Evolutionary conservation across 2,888 invertebrate species (phyloP), one percentile per base, ranked within the genome.

Genomic region (Aleiodes testaceus): DNA sequence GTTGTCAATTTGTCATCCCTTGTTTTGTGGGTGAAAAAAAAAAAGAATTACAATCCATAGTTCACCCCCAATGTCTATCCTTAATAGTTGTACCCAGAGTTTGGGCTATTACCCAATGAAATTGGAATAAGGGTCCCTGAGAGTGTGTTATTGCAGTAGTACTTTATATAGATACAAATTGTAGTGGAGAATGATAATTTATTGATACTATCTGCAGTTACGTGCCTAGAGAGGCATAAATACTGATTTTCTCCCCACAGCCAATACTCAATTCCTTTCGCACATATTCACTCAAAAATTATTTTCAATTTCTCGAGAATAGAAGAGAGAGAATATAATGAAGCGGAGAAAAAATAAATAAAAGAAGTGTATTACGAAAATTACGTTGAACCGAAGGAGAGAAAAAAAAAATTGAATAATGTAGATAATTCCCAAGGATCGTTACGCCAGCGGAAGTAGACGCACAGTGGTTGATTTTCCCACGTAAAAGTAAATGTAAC

Each of bases 401-500:
- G 16, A 61, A 49, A 68, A 61, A 26, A 26, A 26, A 26, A 26
- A 26, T n/a, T 26, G 26, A 26, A 70, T 44, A 55, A 65, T 47
- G 45, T 16, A 59, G 59, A 42, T 36, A 59, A 59, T 59, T 59
- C 59, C 36, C 59, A 59, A 70, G 66, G 61, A 66, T 71, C 66
- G 71, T 71, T 71, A 71, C 66, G 52, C 66, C 36, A 36, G 42
- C 71, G 71, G 71, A 71, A 71, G 66, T 66, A 66, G 26, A 26
- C 26, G 26, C 61, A 49, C 71, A 66, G 71, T 71, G 66, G 71
- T 71, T 66, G 71, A 71, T 71, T 71, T 71, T 71, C 71, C 71
- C 71, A 71, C 71, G 71, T 71, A 59, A 66, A 50, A 66, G 66
- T 55, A 55, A 66, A 66, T 52, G 66, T 70, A 70, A 70, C 70